These are phyloP conservation scores for Grus americana DNA, from an alignment of 2,113 vertebrate species.

Conservation along the genomic window DNA sequence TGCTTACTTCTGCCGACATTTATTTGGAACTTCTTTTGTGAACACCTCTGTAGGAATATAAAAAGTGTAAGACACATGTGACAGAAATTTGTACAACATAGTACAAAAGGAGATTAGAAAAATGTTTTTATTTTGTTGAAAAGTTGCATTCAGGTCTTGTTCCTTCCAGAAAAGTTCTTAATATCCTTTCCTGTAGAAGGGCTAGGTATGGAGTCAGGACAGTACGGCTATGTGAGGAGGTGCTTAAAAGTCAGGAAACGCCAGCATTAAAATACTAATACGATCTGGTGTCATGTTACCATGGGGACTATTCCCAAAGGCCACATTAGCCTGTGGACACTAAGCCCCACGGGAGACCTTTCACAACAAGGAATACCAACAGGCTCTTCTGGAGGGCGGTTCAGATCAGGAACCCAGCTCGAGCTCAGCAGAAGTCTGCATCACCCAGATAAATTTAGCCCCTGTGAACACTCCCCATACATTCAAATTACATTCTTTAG, in stretches of 20 bases:
- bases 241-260: background rate
- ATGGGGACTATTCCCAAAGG: slow-evolving; percentile 29
- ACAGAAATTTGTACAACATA: background rate
- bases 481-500: background rate
- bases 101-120: background rate
- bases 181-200: background rate
- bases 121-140: background rate
- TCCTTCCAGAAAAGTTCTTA: background rate
- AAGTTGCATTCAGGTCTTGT: background rate
- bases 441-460: background rate
- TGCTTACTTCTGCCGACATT: background rate
- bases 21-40: background rate
- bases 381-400: background rate
- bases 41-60: background rate
- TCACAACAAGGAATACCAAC: background rate
- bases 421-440: background rate
- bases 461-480: background rate
- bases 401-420: background rate
- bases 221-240: background rate
- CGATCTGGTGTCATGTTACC: background rate
- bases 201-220: background rate
- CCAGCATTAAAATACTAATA: background rate
- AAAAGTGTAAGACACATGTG: background rate
- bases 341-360: background rate
- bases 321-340: background rate